These are phyloP conservation scores for Polylopha cassiicola DNA, from an alignment of 2,888 invertebrate species.

Conservation along the genomic window DNA sequence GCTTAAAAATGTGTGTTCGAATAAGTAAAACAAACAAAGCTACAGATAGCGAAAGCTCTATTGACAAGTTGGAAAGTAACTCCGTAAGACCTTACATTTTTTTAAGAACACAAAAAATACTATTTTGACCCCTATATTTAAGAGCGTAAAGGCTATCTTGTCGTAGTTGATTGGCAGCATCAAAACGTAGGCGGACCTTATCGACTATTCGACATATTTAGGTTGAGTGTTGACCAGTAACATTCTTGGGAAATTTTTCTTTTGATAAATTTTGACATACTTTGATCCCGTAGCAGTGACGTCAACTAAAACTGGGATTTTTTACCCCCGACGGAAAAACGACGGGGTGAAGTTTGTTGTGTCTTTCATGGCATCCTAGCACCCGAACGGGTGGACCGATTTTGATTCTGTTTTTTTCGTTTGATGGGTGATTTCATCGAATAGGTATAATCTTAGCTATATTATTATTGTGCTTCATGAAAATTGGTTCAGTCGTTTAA, in stretches of 20 bases:
- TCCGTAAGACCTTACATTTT: conserved; percentile 30
- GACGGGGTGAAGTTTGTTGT: no score
- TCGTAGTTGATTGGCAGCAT: conserved; percentile 26
- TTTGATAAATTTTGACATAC: conserved; percentile 19
- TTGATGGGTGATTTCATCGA: no score
- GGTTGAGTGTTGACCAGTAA: conserved; percentile 53
- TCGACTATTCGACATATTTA: conserved; percentile 58
- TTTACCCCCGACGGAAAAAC: no score
- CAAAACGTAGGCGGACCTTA: conserved; percentile 53
- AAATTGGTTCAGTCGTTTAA: no score
- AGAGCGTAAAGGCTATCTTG: conserved; percentile 28
- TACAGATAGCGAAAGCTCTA: conserved; percentile 75
- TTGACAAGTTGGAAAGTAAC: conserved; percentile 74
- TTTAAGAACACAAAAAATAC: conserved; percentile 21
- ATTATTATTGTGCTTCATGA: no score
- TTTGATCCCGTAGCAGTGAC: no score
- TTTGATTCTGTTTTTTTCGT: no score
- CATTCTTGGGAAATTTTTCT: conserved; percentile 38
- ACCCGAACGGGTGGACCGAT: no score
- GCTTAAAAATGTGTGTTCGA: conserved; percentile 54
- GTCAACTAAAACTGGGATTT: no score
- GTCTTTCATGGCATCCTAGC: no score
- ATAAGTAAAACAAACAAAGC: conserved; percentile 64
- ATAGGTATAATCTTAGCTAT: no score
- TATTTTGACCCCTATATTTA: conserved; percentile 35